Percentiles rank a stretch among this genome's conserved stretches.
phyloP scores from a whole-genome alignment of 2,797 vertebrate species.

The Sebastolobus altivelis region DNA sequence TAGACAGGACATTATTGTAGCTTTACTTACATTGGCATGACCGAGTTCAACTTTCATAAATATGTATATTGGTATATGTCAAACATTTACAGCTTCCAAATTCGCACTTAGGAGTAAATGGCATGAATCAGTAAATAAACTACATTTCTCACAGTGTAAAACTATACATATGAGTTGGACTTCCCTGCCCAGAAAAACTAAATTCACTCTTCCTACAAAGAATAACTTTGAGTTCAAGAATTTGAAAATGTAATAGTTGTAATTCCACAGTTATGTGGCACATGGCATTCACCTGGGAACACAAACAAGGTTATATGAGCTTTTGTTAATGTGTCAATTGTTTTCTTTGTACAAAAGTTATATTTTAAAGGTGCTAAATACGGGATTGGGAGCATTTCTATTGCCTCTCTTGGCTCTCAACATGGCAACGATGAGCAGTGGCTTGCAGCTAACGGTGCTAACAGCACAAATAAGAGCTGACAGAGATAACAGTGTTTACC shows the following conservation, averaged over 20 bases:
- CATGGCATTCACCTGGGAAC: background rate
- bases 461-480: background rate
- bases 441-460: background rate
- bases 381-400: no score
- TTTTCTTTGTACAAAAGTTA: background rate
- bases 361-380: background rate
- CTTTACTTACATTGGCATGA: slow-evolving; percentile 69
- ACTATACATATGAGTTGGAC: slow-evolving; percentile 17
- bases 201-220: slow-evolving; percentile 24
- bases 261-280: slow-evolving; percentile 20
- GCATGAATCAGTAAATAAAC: slow-evolving; percentile 61
- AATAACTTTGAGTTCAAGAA: slow-evolving; percentile 30
- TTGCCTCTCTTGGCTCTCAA: no score
- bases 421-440: no score
- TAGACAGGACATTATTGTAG: slow-evolving; percentile 78
- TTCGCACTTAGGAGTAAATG: slow-evolving; percentile 61
- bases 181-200: slow-evolving; percentile 11
- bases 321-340: background rate
- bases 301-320: slow-evolving; percentile 2
- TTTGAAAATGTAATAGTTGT: slow-evolving; percentile 13
- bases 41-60: slow-evolving; percentile 62
- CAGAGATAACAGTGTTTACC: no score
- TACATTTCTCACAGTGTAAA: slow-evolving; percentile 41
- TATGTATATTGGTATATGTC: slow-evolving; percentile 65
- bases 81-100: slow-evolving; percentile 67